Conservation (phyloP, 2,888 invertebrate species). For the Zhuqinia jingwanae region DNA sequence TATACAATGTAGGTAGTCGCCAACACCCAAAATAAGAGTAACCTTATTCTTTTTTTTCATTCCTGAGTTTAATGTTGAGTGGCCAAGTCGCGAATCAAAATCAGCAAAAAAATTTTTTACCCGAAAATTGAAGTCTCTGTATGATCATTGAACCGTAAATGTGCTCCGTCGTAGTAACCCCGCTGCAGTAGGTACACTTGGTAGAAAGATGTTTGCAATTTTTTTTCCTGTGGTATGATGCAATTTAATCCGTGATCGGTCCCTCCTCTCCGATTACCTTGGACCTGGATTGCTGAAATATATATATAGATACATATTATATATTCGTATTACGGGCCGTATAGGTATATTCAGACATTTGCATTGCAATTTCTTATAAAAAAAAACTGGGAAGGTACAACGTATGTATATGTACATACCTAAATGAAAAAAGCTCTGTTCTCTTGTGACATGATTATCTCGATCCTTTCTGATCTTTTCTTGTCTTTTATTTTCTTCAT, state of each 20-base stretch:
- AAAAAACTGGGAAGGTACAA: too few relatives aligned
- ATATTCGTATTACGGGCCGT: not conserved
- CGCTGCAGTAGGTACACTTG: not conserved
- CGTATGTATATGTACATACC: too few relatives aligned
- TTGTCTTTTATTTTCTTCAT: not conserved
- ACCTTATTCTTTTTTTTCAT: not conserved
- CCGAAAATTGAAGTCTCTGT: not conserved
- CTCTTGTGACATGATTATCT: constrained; percentile 16
- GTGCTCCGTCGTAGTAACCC: not conserved
- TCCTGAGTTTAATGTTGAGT: constrained; percentile 39
- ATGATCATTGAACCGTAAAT: constrained; percentile 14
- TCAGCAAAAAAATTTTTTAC: not conserved
- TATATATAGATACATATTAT: too few relatives aligned
- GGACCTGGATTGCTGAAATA: not conserved
- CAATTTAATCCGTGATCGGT: constrained; percentile 48
- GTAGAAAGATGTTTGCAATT: not conserved
- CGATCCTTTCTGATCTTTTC: not conserved
- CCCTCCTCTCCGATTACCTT: constrained; percentile 33
- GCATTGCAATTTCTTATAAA: too few relatives aligned
- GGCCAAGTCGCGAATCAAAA: not conserved
- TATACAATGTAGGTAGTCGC: not conserved
- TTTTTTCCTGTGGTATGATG: not conserved
- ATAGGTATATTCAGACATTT: constrained; percentile 27
- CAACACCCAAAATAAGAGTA: not conserved
- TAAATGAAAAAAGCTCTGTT: not conserved